phyloP scores from a whole-genome alignment of 1,140 invertebrate genomes.

The Bombus waltoni region DNA sequence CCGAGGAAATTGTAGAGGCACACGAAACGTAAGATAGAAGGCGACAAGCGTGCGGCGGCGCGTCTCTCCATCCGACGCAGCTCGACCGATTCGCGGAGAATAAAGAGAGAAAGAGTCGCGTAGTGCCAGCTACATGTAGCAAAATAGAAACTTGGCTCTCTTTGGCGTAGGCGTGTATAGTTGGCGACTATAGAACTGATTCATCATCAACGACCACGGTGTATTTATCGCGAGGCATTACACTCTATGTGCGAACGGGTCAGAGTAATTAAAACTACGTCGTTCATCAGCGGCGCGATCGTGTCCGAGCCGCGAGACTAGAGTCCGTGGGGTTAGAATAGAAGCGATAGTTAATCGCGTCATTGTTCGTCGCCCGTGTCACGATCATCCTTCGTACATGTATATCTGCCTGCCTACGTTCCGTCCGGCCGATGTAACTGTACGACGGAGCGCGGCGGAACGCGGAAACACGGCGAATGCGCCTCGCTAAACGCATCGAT shows the following conservation, averaged over 20 bases:
- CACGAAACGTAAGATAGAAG: constrained; percentile 46
- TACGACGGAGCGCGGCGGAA: constrained; percentile 22
- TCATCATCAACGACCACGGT: constrained; percentile 32
- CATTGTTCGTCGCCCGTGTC: neutral
- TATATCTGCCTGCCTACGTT: neutral
- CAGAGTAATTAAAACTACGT: constrained; percentile 37
- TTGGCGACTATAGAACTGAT: constrained; percentile 26
- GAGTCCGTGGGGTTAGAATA: neutral
- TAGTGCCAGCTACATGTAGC: constrained; percentile 52
- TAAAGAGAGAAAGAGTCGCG: constrained; percentile 36
- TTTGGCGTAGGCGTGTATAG: constrained; percentile 44
- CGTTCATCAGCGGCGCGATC: neutral
- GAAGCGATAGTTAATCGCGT: constrained; percentile 29
- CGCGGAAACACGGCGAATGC: constrained; percentile 24
- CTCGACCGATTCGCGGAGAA: neutral
- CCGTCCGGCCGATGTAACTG: neutral
- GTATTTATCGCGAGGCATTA: constrained; percentile 26
- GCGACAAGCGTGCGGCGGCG: constrained; percentile 17
- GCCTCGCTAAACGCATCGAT: constrained; percentile 18
- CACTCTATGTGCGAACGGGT: neutral
- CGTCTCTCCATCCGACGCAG: no score
- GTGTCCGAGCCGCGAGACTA: neutral
- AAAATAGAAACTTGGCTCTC: constrained; percentile 65
- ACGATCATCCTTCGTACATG: constrained; percentile 1
- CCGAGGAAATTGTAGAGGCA: constrained; percentile 45